Conservation (phyloP, 1,140 invertebrate species). For the Planococcus citri region DNA sequence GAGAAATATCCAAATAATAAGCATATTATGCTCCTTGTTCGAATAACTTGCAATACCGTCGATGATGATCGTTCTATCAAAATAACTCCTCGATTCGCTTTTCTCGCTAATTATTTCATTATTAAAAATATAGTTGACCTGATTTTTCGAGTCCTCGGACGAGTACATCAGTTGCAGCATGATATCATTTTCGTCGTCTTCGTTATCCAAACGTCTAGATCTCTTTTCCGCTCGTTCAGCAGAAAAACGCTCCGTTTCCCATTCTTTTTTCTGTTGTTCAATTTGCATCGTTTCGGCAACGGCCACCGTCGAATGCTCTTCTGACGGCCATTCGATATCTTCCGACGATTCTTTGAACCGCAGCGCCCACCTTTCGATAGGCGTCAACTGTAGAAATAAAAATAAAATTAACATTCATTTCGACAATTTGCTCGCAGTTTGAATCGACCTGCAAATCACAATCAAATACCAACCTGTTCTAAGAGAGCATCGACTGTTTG, state of each 20-base stretch:
- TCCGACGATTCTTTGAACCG: slow-evolving; percentile 72
- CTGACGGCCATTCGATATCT: slow-evolving; percentile 67
- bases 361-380: slow-evolving; percentile 88
- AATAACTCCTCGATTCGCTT: slow-evolving; percentile 23
- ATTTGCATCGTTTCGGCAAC: slow-evolving; percentile 87
- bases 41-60: too few relatives aligned
- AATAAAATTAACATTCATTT: background rate
- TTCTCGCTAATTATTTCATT: slow-evolving; percentile 30
- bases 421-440: too few relatives aligned
- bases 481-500: slow-evolving; percentile 67
- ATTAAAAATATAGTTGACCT: slow-evolving; percentile 47
- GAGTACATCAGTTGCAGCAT: slow-evolving; percentile 53
- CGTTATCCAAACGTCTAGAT: slow-evolving; percentile 39
- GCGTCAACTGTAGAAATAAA: slow-evolving; percentile 54
- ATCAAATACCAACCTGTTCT: slow-evolving; percentile 50
- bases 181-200: slow-evolving; percentile 39
- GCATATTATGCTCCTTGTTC: too few relatives aligned
- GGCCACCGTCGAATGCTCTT: slow-evolving; percentile 72
- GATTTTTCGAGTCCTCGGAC: slow-evolving; percentile 59
- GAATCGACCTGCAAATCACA: background rate
- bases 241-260: slow-evolving; percentile 74
- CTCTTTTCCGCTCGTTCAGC: slow-evolving; percentile 52
- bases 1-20: too few relatives aligned
- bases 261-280: slow-evolving; percentile 82
- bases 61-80: too few relatives aligned